These are phyloP conservation scores for Urocyon cinereoargenteus DNA, from an alignment of 2,797 vertebrate genomes.

Conservation along the genomic window DNA sequence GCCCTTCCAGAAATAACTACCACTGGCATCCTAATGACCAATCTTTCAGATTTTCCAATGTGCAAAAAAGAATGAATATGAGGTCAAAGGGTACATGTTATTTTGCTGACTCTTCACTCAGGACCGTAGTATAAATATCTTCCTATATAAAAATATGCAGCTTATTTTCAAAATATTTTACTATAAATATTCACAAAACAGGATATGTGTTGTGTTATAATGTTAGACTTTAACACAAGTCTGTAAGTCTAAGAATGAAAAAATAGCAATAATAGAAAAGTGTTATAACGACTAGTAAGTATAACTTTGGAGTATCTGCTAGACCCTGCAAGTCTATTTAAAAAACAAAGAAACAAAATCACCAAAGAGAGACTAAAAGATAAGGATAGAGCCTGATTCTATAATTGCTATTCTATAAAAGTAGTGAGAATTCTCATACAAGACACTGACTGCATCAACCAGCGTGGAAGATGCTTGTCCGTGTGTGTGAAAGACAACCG, in stretches of 20 bases:
- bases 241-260: neutral
- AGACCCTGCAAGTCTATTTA: neutral
- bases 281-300: neutral
- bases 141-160: neutral
- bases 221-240: too few relatives aligned
- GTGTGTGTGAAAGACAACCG: neutral
- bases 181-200: neutral
- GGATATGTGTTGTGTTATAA: neutral
- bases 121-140: neutral
- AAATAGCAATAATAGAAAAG: constrained; percentile 13
- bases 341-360: neutral
- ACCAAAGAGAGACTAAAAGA: neutral
- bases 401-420: constrained; percentile 29
- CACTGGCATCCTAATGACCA: neutral
- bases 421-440: neutral
- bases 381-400: neutral
- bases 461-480: neutral
- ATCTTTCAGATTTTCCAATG: neutral
- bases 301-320: neutral
- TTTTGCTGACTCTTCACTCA: neutral
- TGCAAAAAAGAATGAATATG: neutral
- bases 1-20: neutral
- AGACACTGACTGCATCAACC: neutral
- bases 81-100: neutral
- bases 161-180: neutral